Evolutionary conservation across 2,888 invertebrate species (phyloP).

Genomic region (Acheta domesticus): DNA sequence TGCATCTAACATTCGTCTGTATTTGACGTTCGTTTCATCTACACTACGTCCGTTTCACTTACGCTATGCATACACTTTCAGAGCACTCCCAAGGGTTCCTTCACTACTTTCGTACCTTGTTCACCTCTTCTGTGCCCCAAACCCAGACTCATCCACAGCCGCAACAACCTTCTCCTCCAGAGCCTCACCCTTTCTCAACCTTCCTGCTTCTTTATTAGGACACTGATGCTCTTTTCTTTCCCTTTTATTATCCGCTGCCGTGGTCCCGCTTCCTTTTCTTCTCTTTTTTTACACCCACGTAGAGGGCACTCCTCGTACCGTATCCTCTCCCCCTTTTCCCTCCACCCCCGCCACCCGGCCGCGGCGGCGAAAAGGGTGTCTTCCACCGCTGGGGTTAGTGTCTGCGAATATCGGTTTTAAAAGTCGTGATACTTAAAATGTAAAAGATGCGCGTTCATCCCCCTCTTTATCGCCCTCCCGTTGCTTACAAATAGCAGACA

Average conservation of each 20-base stretch:
- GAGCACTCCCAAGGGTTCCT: too few species aligned
- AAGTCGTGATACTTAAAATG: conserved; percentile 9
- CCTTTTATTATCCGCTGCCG: too few species aligned
- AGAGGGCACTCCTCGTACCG: conserved; percentile 3
- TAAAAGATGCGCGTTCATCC: neutral
- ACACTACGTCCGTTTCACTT: too few species aligned
- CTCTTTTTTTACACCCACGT: neutral
- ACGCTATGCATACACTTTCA: too few species aligned
- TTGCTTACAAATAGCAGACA: conserved; percentile 9
- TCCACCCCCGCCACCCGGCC: neutral
- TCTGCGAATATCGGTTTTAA: conserved; percentile 18
- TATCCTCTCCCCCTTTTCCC: neutral
- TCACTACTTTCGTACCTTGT: too few species aligned
- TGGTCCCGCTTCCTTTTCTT: neutral
- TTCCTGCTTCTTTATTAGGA: neutral
- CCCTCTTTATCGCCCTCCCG: neutral
- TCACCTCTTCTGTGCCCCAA: too few species aligned
- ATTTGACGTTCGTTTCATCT: too few species aligned
- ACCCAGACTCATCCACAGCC: too few species aligned
- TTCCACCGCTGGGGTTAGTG: neutral
- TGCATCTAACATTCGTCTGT: too few species aligned
- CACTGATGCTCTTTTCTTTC: neutral
- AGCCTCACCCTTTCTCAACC: neutral
- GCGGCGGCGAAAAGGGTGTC: too few species aligned
- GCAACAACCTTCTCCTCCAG: neutral